These are phyloP conservation scores for Sarcophaga variegata DNA, from an alignment of 2,888 invertebrate genomes.

Conservation along the genomic window DNA sequence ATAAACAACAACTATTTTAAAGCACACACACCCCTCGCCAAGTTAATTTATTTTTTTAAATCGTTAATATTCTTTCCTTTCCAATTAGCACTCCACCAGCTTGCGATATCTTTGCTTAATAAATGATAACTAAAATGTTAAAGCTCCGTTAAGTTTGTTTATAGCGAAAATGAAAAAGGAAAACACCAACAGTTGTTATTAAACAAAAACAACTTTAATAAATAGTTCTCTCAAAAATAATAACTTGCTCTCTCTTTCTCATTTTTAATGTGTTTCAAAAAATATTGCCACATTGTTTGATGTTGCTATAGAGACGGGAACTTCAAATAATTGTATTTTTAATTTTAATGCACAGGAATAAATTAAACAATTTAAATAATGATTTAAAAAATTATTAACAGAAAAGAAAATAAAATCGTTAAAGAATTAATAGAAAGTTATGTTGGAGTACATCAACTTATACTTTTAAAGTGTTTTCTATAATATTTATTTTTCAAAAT, in stretches of 20 bases:
- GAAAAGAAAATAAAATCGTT: too few species aligned
- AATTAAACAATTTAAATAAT: too few species aligned
- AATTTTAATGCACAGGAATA: too few species aligned
- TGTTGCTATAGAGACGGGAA: too few species aligned
- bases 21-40: not conserved
- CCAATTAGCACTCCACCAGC: not conserved
- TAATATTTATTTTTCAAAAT: too few species aligned
- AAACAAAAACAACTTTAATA: constrained; percentile 28
- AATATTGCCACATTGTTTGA: too few species aligned
- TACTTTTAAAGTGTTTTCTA: too few species aligned
- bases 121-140: constrained; percentile 54
- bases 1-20: not conserved
- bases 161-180: not conserved
- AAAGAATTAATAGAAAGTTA: too few species aligned
- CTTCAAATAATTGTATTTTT: too few species aligned
- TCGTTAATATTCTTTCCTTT: not conserved
- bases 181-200: constrained; percentile 13
- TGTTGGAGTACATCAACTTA: too few species aligned
- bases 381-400: too few species aligned
- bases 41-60: not conserved
- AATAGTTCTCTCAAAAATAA: constrained; percentile 3
- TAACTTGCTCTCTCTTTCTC: not conserved
- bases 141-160: constrained; percentile 46
- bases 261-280: not conserved
- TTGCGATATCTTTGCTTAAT: constrained; percentile 4